Base-by-base conservation (phyloP, 2,797 vertebrate genomes). In the Yasuhikotakia modesta region DNA sequence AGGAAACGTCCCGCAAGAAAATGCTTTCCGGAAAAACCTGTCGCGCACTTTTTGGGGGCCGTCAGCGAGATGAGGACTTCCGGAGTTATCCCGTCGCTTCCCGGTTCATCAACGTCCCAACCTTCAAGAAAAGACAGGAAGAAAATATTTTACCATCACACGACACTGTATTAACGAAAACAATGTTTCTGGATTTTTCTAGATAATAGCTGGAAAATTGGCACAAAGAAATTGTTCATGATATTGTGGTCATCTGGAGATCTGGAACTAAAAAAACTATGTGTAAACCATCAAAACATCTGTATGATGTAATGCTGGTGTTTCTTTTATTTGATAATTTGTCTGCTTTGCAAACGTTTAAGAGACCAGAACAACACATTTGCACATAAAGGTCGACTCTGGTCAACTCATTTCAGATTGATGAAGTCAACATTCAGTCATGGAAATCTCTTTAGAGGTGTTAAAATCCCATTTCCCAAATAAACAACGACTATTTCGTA, bases 1-100 rank as follows among this genome's bases (percentile, higher is more conserved):
- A 98, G 92, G 89, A 96, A 98, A 21, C 97, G 93, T 70, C 97
- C 96, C 0, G 96, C 97, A 86, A 98, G 92, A 65, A 96, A 96
- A 88, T 98, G 97, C 87, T 96, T 95, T 74, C 97, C 97, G 0
- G 93, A 91, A 88, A 98, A 98, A 79, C 91, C 92, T 0, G 87
- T 81, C 2, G 96, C 94, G 0, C 96, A 97, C 78, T 92, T 94
- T 88, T 98, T 99, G 52, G 97, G 96, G 0, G 95, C 97, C 0
- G 91, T 92, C 55, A 99, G 91, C 0, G 97, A 98, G 86, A 99
- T 94, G 72, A 98, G 94, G 48, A 96, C 95, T 0, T 97, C 96
- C 0, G 97, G 97, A 81, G 83, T 94, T 70, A 98, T 95, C 32
- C 95, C 95, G 0, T 96, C 93, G 12, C 92, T 88, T 81, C 81